These are phyloP conservation scores for Aporophyla nigra DNA, from an alignment of 2,888 invertebrate species.

Conservation along the genomic window DNA sequence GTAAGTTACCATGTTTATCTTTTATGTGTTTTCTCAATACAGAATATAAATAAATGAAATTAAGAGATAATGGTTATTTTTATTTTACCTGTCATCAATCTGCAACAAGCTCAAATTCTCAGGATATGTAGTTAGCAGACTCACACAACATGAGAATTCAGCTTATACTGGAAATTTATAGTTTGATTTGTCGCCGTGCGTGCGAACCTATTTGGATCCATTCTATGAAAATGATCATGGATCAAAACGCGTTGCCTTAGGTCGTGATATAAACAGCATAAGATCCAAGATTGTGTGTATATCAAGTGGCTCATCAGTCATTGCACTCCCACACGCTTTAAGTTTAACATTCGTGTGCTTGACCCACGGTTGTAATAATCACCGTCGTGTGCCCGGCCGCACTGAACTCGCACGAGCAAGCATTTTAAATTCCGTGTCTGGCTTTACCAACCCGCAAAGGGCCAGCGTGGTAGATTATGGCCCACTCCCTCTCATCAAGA, in stretches of 20 bases:
- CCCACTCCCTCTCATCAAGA: too few relatives aligned
- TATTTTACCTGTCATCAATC: neutral
- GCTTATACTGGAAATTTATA: too few relatives aligned
- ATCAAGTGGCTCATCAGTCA: neutral
- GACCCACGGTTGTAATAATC: too few relatives aligned
- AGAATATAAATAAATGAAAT: neutral
- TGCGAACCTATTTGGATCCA: neutral
- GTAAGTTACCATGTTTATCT: neutral
- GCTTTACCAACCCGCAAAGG: too few relatives aligned
- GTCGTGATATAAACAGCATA: neutral
- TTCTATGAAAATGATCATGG: neutral
- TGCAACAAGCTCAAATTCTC: neutral
- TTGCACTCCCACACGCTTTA: neutral
- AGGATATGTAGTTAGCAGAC: too few relatives aligned
- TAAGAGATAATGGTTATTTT: neutral
- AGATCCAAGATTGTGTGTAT: neutral
- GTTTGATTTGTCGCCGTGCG: too few relatives aligned
- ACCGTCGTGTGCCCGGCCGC: too few relatives aligned
- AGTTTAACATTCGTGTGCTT: neutral
- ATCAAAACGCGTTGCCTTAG: neutral
- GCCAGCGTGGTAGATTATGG: too few relatives aligned
- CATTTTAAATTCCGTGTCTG: too few relatives aligned
- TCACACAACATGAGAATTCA: too few relatives aligned
- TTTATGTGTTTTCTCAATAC: slow-evolving; percentile 17
- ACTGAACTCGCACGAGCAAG: too few relatives aligned